Conservation (phyloP, 2,888 invertebrate genomes). For the Acleris cristana region DNA sequence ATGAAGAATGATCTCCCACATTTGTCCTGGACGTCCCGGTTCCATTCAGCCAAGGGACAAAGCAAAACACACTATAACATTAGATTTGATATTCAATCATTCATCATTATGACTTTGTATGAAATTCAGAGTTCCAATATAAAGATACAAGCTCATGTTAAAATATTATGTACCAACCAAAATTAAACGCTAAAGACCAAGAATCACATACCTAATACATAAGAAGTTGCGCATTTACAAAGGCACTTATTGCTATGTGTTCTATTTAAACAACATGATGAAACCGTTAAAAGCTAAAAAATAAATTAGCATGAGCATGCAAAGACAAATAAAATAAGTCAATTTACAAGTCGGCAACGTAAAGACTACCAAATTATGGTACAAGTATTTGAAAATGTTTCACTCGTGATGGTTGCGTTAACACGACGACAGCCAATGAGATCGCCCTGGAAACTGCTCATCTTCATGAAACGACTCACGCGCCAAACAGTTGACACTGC, state of each 20-base stretch:
- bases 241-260: constrained; percentile 19
- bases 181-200: constrained; percentile 15
- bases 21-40: constrained; percentile 60
- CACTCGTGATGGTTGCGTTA: constrained; percentile 76
- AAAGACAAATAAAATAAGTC: constrained; percentile 77
- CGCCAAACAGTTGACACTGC: constrained; percentile 41
- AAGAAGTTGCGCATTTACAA: constrained; percentile 21
- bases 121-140: constrained; percentile 28
- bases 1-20: constrained; percentile 70
- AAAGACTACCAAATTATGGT: constrained; percentile 76
- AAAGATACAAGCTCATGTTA: constrained; percentile 18
- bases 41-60: constrained; percentile 59
- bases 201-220: not conserved
- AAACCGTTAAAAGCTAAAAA: constrained; percentile 79
- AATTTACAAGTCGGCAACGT: constrained; percentile 74
- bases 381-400: constrained; percentile 78
- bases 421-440: constrained; percentile 68
- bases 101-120: constrained; percentile 51
- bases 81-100: constrained; percentile 53
- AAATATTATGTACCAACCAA: constrained; percentile 10
- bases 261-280: constrained; percentile 74
- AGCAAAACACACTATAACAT: constrained; percentile 52
- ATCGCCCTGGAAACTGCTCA: constrained; percentile 64
- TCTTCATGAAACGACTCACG: constrained; percentile 61
- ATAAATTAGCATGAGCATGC: constrained; percentile 71